These are phyloP conservation scores for Rhinichthys osculus DNA, from an alignment of 2,797 vertebrate species.

Conservation along the genomic window DNA sequence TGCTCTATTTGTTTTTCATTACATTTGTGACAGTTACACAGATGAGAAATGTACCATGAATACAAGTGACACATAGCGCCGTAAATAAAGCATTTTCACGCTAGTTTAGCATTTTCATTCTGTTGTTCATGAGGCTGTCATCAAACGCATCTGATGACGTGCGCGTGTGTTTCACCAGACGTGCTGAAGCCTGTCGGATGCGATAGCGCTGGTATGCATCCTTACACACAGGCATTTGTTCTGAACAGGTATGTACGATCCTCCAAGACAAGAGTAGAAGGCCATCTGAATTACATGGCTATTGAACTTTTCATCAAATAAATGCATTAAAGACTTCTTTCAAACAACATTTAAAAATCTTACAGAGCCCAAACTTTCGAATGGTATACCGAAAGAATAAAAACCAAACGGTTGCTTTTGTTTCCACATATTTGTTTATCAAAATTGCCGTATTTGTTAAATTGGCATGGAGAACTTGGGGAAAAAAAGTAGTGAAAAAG, in stretches of 20 bases:
- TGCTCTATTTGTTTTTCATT: slow-evolving; percentile 7
- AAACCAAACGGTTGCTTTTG: background rate
- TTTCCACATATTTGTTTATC: background rate
- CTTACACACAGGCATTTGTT: slow-evolving; percentile 27
- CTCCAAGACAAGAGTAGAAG: background rate
- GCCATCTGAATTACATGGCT: background rate
- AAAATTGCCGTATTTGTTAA: background rate
- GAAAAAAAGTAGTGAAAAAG: background rate
- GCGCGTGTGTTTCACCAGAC: slow-evolving; percentile 11
- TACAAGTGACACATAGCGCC: background rate
- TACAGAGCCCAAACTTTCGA: background rate
- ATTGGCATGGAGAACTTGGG: background rate
- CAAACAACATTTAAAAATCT: background rate
- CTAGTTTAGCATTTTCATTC: background rate
- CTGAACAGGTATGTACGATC: slow-evolving; percentile 19
- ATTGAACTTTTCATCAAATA: background rate
- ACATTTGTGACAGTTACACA: background rate
- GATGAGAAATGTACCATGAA: slow-evolving; percentile 1
- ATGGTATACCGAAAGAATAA: background rate
- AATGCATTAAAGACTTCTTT: background rate
- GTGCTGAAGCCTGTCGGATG: slow-evolving; percentile 43
- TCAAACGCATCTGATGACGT: slow-evolving; percentile 18
- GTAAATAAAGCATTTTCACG: background rate
- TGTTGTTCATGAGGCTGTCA: background rate
- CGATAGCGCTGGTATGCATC: slow-evolving; percentile 52